Evolutionary conservation across 2,113 vertebrate species (phyloP), one percentile per base, ranked within the genome.

Genomic region (Pleuronectes platessa): DNA sequence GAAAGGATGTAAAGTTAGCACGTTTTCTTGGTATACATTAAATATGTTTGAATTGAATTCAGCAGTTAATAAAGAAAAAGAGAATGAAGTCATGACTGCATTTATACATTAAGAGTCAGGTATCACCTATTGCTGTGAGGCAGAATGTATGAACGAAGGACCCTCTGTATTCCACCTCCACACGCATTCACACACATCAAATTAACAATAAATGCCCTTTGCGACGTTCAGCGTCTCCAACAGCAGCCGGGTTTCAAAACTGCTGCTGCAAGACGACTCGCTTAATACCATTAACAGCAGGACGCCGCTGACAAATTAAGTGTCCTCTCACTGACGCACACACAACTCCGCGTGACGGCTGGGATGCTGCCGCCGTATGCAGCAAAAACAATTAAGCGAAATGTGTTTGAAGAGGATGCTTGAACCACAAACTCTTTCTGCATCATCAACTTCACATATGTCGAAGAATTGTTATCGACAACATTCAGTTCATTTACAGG

Each of bases 271-370:
- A 59, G 35, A 60, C 65, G 24, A 40, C 60, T 42, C 18, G 24
- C 62, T 74, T 61, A 74, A 68, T 40, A 67, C 18, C 20, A 51
- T 77, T 59, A 81, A 58, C 86, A 67, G 78, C 55, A n/a, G 61
- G 78, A 67, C 65, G 26, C 56, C 20, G 64, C 68, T 71, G 45
- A 61, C 45, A 86, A 86, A 84, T 79, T n/a, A 78, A 75, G 21
- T 24, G 55, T 73, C 64, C 14, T 56, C 31, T 45, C 54, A 73
- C 40, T 68, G 81, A 68, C 35, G 40, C 26, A 55, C 49, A 61
- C 35, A 58, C 40, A 75, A 62, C 70, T 20, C 78, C n/a, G 69
- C 2, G 8, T 64, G 65, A 79, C 45, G 69, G 68, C 51, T 12
- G 13, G 14, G 8, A 47, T 65, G 59, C 61, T 26, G 42, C 60